phyloP scores from a whole-genome alignment of 2,113 vertebrate genomes.

The Cyanocitta stelleri region DNA sequence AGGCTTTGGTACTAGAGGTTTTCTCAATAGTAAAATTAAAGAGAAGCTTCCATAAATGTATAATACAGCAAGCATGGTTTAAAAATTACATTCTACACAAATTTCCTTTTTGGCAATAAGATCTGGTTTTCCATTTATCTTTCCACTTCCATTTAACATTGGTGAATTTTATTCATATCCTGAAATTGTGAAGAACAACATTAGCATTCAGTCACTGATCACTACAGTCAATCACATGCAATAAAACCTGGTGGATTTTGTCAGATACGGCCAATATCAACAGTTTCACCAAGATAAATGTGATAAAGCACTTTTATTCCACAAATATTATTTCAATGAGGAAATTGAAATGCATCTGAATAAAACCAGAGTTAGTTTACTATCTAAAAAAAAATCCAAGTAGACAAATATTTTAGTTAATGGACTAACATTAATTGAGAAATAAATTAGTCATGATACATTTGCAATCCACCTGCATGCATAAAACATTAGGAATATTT shows the following conservation, averaged over 20 bases:
- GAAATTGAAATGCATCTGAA: background rate
- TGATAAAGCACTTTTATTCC: background rate
- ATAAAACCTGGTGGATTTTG: background rate
- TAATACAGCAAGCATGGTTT: background rate
- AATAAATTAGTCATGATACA: constrained; percentile 49
- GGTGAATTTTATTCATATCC: background rate
- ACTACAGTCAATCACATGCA: background rate
- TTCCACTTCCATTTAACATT: background rate
- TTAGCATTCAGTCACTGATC: background rate
- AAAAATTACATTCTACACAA: background rate
- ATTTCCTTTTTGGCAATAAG: background rate
- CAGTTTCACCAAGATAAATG: background rate
- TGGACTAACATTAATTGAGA: constrained; percentile 35
- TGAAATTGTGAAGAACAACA: background rate
- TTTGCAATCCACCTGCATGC: constrained; percentile 30
- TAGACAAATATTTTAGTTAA: constrained; percentile 55
- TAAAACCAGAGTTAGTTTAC: background rate
- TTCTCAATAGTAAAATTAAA: background rate
- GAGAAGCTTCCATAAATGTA: background rate
- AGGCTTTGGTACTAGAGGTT: background rate
- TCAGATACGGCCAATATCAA: background rate
- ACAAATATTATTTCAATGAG: background rate
- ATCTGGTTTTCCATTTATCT: background rate
- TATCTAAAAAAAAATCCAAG: background rate
- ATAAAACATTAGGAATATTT: constrained; percentile 38